phyloP scores from a whole-genome alignment of 2,113 vertebrate species.

The Corydoras sp. region DNA sequence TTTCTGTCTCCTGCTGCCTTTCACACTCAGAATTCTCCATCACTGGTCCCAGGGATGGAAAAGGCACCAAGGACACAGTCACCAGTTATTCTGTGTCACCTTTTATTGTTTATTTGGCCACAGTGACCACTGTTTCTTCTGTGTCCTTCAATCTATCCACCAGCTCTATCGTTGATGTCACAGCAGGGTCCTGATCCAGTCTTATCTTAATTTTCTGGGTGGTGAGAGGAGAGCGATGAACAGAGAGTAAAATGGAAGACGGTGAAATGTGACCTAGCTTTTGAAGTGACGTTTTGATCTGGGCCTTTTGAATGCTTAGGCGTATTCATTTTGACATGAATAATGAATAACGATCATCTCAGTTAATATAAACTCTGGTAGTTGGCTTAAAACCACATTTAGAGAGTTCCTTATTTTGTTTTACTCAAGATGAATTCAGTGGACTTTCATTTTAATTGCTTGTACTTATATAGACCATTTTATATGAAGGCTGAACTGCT shows the following conservation, averaged over 20 bases:
- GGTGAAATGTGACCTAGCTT: conserved; percentile 23
- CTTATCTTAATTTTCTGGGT: conserved; percentile 24
- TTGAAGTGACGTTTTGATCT: not conserved
- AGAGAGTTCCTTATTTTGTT: too few relatives aligned
- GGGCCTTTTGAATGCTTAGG: too few relatives aligned
- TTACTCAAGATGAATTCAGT: too few relatives aligned
- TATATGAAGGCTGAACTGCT: too few relatives aligned
- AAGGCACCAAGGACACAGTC: conserved; percentile 1
- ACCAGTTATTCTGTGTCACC: not conserved
- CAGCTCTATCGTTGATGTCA: conserved; percentile 11
- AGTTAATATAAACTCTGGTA: too few relatives aligned
- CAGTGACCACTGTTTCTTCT: conserved; percentile 15
- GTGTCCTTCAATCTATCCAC: conserved; percentile 13
- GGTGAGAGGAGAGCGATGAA: conserved; percentile 1
- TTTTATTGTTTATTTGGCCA: not conserved
- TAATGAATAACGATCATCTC: too few relatives aligned
- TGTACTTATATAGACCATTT: too few relatives aligned
- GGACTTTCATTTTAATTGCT: too few relatives aligned
- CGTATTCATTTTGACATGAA: too few relatives aligned
- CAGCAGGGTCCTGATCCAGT: conserved; percentile 17
- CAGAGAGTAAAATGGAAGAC: conserved; percentile 11
- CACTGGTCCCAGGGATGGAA: not conserved
- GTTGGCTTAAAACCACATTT: too few relatives aligned
- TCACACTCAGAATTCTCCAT: not conserved
- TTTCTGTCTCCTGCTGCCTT: not conserved